These are phyloP conservation scores for Stegostoma tigrinum DNA, from an alignment of 2,113 vertebrate genomes.

Conservation along the genomic window DNA sequence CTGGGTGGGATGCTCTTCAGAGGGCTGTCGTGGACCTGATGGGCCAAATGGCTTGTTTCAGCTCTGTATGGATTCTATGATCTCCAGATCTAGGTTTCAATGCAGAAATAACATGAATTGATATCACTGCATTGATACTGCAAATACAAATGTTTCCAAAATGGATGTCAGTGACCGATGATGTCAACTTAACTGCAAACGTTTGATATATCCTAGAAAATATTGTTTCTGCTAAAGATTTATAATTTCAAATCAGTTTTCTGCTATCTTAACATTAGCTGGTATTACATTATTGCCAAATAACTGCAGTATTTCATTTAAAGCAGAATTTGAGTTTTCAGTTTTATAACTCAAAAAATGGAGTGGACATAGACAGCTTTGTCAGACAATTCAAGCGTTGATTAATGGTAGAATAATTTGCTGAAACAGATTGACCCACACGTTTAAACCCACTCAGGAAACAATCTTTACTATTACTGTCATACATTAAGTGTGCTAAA, in stretches of 20 bases:
- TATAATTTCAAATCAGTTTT: background rate
- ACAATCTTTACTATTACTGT: constrained; percentile 20
- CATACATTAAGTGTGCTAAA: constrained; percentile 15
- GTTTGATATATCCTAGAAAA: background rate
- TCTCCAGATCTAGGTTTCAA: background rate
- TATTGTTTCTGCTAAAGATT: no score
- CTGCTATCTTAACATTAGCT: background rate
- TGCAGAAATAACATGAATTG: background rate
- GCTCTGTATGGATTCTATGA: no score
- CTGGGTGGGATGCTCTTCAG: no score
- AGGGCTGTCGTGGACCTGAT: no score
- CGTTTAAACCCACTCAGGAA: constrained; percentile 27
- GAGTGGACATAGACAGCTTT: background rate
- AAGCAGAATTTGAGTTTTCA: background rate
- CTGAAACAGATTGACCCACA: constrained; percentile 15
- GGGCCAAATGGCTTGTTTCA: no score
- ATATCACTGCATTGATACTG: background rate
- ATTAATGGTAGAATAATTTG: background rate
- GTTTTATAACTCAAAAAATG: background rate
- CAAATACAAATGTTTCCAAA: background rate
- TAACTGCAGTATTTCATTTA: background rate
- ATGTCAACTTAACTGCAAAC: background rate
- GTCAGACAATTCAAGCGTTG: background rate
- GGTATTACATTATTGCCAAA: background rate
- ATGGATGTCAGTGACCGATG: background rate